Percentiles rank a stretch among this genome's conserved stretches.
Conservation (phyloP, 2,113 vertebrate genomes). For the Pseudorhombus dupliciocellatus region DNA sequence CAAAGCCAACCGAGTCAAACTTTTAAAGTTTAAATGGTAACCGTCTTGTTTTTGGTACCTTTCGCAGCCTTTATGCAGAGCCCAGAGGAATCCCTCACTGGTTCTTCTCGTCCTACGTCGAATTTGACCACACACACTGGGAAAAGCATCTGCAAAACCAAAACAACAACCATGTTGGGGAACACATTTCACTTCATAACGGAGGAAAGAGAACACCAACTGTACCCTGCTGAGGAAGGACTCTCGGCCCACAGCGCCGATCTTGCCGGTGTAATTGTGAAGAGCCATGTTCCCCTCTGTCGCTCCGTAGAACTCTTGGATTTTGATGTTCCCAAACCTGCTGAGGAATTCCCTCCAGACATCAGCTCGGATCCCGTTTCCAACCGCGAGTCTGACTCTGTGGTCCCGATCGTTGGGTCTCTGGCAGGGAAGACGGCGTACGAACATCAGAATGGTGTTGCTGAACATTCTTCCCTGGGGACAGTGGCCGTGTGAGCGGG, state of each 20-base stretch:
- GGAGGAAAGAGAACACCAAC: not conserved
- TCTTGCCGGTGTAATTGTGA: conserved; percentile 81
- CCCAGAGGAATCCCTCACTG: conserved; percentile 81
- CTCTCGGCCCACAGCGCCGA: conserved; percentile 84
- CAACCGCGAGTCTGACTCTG: conserved; percentile 82
- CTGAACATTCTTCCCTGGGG: not conserved
- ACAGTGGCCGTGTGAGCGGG: not conserved
- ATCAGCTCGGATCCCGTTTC: conserved; percentile 84
- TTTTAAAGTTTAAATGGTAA: not conserved
- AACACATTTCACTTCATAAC: not conserved
- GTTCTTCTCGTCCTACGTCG: conserved; percentile 78
- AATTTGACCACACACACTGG: conserved; percentile 83
- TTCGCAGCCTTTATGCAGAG: conserved; percentile 80
- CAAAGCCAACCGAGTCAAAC: not conserved
- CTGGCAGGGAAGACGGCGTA: conserved; percentile 56
- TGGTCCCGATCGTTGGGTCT: conserved; percentile 80
- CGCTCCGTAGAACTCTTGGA: conserved; percentile 85
- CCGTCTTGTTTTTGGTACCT: conserved; percentile 68
- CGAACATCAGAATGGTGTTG: not conserved
- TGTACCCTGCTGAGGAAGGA: conserved; percentile 79
- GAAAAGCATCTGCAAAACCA: not conserved
- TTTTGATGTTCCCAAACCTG: conserved; percentile 83
- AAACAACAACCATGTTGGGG: not conserved
- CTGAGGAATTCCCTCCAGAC: conserved; percentile 85
- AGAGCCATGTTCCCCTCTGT: conserved; percentile 86